phyloP scores from a whole-genome alignment of 2,888 invertebrate genomes.

The Cheilosia pagana region DNA sequence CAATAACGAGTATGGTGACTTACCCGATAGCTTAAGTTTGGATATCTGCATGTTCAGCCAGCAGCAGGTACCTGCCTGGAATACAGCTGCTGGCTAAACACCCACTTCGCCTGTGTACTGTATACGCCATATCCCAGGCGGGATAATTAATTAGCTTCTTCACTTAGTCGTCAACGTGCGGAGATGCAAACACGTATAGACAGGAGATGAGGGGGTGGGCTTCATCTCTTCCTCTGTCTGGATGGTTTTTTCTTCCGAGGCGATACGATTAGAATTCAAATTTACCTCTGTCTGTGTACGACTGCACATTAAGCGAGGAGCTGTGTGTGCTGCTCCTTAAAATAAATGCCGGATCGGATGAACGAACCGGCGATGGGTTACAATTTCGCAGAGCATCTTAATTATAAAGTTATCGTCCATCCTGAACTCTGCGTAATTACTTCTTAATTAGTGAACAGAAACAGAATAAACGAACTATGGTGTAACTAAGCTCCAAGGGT shows the following conservation, averaged over 20 bases:
- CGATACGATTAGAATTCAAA: slow-evolving; percentile 52
- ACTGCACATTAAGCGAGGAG: slow-evolving; percentile 28
- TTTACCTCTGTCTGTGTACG: slow-evolving; percentile 48
- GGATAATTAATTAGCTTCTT: slow-evolving; percentile 71
- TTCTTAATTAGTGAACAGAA: slow-evolving; percentile 63
- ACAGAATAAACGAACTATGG: slow-evolving; percentile 32
- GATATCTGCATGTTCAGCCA: slow-evolving; percentile 25
- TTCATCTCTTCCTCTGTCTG: slow-evolving; percentile 37
- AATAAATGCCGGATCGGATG: slow-evolving; percentile 55
- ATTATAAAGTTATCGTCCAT: slow-evolving; percentile 69
- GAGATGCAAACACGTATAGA: slow-evolving; percentile 12
- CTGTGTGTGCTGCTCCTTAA: slow-evolving; percentile 44
- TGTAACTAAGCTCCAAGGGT: slow-evolving; percentile 34
- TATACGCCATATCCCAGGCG: slow-evolving; percentile 35
- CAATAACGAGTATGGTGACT: slow-evolving; percentile 52
- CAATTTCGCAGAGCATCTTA: slow-evolving; percentile 67
- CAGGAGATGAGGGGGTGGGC: not conserved
- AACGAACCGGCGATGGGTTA: slow-evolving; percentile 46
- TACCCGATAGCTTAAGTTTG: slow-evolving; percentile 53
- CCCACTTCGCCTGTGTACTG: slow-evolving; percentile 46
- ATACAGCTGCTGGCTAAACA: slow-evolving; percentile 63
- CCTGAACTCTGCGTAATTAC: slow-evolving; percentile 57
- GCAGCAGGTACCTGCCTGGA: slow-evolving; percentile 62
- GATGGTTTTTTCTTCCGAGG: slow-evolving; percentile 18
- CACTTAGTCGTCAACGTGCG: slow-evolving; percentile 38